phyloP scores from a whole-genome alignment of 2,797 vertebrate genomes.

The Ambastaia sidthimunki region DNA sequence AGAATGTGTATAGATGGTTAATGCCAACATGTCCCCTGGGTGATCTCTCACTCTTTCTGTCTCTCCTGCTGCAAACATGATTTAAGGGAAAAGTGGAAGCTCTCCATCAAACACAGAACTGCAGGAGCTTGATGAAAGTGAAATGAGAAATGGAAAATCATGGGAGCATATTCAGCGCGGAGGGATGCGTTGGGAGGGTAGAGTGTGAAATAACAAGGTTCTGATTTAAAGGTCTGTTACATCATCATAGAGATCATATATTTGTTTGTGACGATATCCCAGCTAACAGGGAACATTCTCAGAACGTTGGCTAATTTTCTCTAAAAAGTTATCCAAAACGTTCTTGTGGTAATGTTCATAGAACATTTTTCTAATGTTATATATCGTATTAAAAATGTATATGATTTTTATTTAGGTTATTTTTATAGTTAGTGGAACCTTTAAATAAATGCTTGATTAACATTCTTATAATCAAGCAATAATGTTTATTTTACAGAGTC shows the following conservation, averaged over 20 bases:
- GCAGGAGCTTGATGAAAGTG: conserved; percentile 51
- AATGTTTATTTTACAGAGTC: too few species aligned
- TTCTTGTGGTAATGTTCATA: too few species aligned
- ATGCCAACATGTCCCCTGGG: conserved; percentile 30
- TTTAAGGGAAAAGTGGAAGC: conserved; percentile 36
- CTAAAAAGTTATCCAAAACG: too few species aligned
- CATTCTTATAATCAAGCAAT: too few species aligned
- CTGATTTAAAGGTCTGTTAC: conserved; percentile 51
- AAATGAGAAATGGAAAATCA: conserved; percentile 54
- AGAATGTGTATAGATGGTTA: conserved; percentile 31
- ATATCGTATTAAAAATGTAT: too few species aligned
- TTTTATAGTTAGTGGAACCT: too few species aligned
- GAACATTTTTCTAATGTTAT: too few species aligned
- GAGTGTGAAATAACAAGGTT: conserved; percentile 33
- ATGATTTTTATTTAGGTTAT: too few species aligned
- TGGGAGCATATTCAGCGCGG: conserved; percentile 31
- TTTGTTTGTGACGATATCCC: conserved; percentile 5
- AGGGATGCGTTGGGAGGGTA: conserved; percentile 21
- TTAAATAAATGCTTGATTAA: too few species aligned
- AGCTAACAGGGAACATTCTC: too few species aligned
- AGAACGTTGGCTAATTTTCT: too few species aligned
- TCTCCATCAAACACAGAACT: conserved; percentile 48
- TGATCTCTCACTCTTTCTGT: conserved; percentile 20
- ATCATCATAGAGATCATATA: conserved; percentile 11
- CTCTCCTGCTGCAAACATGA: conserved; percentile 44